These are phyloP conservation scores for Engraulis encrasicolus DNA, from an alignment of 2,113 vertebrate genomes.

Conservation along the genomic window DNA sequence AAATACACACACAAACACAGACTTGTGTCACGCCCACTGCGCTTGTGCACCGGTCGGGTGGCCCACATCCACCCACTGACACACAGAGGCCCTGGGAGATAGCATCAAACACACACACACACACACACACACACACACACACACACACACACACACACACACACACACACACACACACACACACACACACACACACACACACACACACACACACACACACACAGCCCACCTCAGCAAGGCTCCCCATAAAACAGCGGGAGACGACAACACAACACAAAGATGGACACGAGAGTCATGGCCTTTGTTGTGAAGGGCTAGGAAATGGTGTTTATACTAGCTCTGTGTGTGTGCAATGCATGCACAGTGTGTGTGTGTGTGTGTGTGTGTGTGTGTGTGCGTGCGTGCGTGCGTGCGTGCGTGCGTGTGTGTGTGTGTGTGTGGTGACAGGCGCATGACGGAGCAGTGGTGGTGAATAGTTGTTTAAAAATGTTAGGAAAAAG, in stretches of 20 bases:
- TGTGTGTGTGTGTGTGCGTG: no score
- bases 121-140: not conserved
- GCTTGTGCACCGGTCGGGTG: no score
- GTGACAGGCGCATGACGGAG: not conserved
- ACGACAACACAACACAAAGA: slow-evolving; percentile 29
- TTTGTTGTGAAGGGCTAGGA: not conserved
- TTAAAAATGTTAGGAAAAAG: no score
- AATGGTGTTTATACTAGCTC: no score
- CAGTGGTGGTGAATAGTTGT: not conserved
- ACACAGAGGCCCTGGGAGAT: not conserved
- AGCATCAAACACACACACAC: no score
- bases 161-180: not conserved
- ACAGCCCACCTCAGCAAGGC: slow-evolving; percentile 27
- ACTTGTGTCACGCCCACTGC: no score
- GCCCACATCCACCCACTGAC: not conserved
- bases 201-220: no score
- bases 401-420: no score
- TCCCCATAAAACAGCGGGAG: slow-evolving; percentile 24
- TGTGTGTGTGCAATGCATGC: no score
- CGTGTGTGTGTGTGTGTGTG: not conserved
- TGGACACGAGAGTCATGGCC: not conserved
- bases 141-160: not conserved
- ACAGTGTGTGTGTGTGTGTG: no score
- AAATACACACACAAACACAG: no score
- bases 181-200: not conserved